Conservation (phyloP, 2,797 vertebrate genomes). For the Gouania willdenowi region DNA sequence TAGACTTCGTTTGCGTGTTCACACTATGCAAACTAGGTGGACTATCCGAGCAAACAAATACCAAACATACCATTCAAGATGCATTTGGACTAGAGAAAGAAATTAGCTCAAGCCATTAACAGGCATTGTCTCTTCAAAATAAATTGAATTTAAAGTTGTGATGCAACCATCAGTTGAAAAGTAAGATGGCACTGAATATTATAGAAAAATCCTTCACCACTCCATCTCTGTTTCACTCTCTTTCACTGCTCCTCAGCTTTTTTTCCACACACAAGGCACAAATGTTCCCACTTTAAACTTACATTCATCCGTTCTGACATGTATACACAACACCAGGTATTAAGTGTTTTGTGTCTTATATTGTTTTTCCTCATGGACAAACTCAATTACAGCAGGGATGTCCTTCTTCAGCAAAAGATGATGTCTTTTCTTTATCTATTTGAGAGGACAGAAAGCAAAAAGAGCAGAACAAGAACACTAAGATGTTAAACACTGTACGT, state of each 20-base stretch:
- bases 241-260: constrained; percentile 17
- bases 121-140: no score
- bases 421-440: constrained; percentile 16
- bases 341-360: constrained; percentile 64
- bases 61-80: no score
- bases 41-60: no score
- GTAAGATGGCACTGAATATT: no score
- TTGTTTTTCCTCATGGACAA: constrained; percentile 77
- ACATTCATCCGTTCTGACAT: constrained; percentile 74
- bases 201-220: no score
- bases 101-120: no score
- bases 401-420: constrained; percentile 43
- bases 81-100: no score
- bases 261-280: constrained; percentile 51
- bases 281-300: constrained; percentile 68
- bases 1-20: no score
- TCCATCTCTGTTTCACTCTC: constrained; percentile 9
- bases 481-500: constrained; percentile 27
- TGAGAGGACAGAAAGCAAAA: constrained; percentile 5
- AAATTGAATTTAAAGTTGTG: no score
- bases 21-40: no score
- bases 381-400: constrained; percentile 56
- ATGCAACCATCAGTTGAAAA: no score
- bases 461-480: constrained; percentile 13
- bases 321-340: constrained; percentile 75